Percentiles rank a stretch among this genome's conserved stretches.
These are phyloP conservation scores for Marronus borbonicus DNA, from an alignment of 2,888 invertebrate genomes.

Conservation along the genomic window DNA sequence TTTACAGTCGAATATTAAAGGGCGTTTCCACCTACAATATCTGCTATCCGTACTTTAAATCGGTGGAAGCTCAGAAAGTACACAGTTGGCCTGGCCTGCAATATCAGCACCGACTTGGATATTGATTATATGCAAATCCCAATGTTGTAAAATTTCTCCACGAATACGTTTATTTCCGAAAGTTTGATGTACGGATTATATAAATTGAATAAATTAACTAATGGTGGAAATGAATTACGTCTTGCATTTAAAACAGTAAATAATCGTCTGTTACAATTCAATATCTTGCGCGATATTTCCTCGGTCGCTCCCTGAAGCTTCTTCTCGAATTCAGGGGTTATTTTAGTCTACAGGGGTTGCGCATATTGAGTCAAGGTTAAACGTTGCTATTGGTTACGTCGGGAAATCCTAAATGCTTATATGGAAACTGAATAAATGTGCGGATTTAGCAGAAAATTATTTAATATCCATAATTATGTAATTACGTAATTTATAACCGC, in stretches of 20 bases:
- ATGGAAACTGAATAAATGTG: background rate
- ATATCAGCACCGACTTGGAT: slow-evolving; percentile 44
- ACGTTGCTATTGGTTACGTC: slow-evolving; percentile 41
- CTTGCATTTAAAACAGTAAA: too few species aligned
- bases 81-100: slow-evolving; percentile 33
- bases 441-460: slow-evolving; percentile 40
- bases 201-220: background rate
- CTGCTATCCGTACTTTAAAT: background rate
- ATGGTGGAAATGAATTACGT: too few species aligned
- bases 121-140: slow-evolving; percentile 46
- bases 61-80: slow-evolving; percentile 8
- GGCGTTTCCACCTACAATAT: background rate
- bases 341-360: slow-evolving; percentile 43
- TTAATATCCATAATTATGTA: slow-evolving; percentile 6
- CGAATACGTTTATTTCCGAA: slow-evolving; percentile 14
- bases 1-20: too few species aligned
- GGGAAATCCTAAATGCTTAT: background rate
- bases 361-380: slow-evolving; percentile 43
- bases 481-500: background rate
- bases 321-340: slow-evolving; percentile 25
- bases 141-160: slow-evolving; percentile 33
- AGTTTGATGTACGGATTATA: slow-evolving; percentile 1
- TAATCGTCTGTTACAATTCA: too few species aligned
- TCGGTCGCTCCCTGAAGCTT: slow-evolving; percentile 18
- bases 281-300: background rate